Percentiles rank a stretch among this genome's conserved stretches.
These are phyloP conservation scores for Morpho helenor DNA, from an alignment of 2,888 invertebrate species.

Conservation along the genomic window DNA sequence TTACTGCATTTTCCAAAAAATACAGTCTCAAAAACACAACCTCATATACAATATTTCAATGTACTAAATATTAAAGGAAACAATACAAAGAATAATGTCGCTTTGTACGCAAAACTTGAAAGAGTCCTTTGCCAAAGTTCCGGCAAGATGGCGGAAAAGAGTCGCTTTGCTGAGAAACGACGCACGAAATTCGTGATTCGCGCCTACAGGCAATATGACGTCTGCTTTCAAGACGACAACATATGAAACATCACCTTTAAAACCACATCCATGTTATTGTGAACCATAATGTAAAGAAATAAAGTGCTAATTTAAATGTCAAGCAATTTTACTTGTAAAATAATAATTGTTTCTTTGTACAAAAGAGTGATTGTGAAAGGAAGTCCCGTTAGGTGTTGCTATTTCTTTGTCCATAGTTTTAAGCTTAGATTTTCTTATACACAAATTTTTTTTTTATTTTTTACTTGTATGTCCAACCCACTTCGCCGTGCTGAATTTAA, in stretches of 20 bases:
- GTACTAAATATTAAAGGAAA: neutral
- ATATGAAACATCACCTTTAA: neutral
- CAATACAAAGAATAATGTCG: no score
- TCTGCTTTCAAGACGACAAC: conserved; percentile 25
- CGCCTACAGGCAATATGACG: conserved; percentile 42
- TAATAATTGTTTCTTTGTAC: conserved; percentile 31
- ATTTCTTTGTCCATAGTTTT: conserved; percentile 33
- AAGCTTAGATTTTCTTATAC: neutral
- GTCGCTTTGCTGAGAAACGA: conserved; percentile 48
- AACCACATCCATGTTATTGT: no score
- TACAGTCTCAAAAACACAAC: neutral
- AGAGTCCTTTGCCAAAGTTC: conserved; percentile 13
- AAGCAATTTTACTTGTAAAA: neutral
- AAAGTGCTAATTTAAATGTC: neutral
- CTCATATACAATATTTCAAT: neutral
- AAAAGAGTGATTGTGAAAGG: conserved; percentile 51
- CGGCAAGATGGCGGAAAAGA: conserved; percentile 36
- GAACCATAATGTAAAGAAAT: no score
- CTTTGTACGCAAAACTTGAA: conserved; percentile 11
- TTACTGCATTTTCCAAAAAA: neutral
- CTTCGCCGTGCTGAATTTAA: no score
- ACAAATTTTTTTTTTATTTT: no score
- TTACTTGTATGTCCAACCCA: no score
- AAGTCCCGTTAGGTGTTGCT: conserved; percentile 31
- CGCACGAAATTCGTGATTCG: conserved; percentile 47